Evolutionary conservation across 2,113 vertebrate genomes (phyloP), one percentile per base, ranked within the genome.

Genomic region (Rostratula benghalensis): DNA sequence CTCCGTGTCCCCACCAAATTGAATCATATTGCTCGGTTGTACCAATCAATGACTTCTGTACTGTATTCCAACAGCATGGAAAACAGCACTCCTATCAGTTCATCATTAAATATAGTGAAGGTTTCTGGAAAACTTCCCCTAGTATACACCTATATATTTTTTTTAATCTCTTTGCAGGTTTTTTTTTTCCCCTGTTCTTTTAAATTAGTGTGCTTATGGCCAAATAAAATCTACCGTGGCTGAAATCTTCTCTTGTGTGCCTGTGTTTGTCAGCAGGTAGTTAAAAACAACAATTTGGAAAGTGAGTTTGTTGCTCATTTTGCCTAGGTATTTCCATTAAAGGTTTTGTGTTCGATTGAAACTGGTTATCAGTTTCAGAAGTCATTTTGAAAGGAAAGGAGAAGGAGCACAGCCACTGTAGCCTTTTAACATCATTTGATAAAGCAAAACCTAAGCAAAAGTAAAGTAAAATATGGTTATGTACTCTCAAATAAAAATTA

Each of bases 1-100:
- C 1, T 13, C 1, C 1, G 1, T 0, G 1, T 14, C 19, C 30
- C 41, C 0, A 0, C 23, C 28, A 46, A 11, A 7, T 33, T 51
- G 24, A 31, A 39, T 68, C 37, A 2, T 19, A 1, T 37, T 1
- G 1, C 46, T 77, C 53, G 45, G 19, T 53, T 1, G 0, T 35
- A 33, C 13, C n/a, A 16, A 2, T 13, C n/a, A 16, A 2, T 13
- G n/a, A 13, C 50, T 83, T 61, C 2, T 39, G 45, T 4, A 7
- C 48, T 7, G 0, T 39, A 19, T 61, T 28, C 56, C 24, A 6
- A 20, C 31, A 92, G 57, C 39, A 74, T 57, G 60, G 19, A 10
- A 67, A 78, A 15, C 20, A 27, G 22, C 30, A 31, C 9, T 77
- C 7, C 8, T 19, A 2, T 12, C 13, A n/a, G 17, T 67, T 59